Conservation (phyloP, 2,113 vertebrate species). For the Ptychochromis oligacanthus region DNA sequence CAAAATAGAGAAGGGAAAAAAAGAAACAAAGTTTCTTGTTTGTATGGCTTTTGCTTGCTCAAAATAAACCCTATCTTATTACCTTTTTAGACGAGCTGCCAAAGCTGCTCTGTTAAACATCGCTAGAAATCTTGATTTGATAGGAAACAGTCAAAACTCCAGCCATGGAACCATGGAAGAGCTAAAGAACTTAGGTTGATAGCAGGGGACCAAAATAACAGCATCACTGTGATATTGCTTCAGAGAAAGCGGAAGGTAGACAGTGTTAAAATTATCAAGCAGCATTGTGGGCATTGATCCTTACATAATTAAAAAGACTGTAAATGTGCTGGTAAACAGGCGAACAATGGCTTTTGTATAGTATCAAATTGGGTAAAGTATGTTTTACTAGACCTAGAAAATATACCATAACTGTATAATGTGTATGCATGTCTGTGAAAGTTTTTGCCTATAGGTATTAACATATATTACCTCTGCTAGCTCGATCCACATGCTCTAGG, state of each 20-base stretch:
- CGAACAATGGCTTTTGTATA: neutral
- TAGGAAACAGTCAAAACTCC: neutral
- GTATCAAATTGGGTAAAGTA: neutral
- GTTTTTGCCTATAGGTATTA: neutral
- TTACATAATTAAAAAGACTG: neutral
- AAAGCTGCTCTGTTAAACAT: constrained; percentile 13
- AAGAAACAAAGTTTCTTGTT: neutral
- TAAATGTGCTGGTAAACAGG: neutral
- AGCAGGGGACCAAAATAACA: constrained; percentile 49
- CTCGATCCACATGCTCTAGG: constrained; percentile 91
- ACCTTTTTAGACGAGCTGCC: constrained; percentile 15
- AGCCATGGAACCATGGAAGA: neutral
- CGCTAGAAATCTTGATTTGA: constrained; percentile 13
- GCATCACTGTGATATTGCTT: constrained; percentile 3
- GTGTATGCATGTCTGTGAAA: neutral
- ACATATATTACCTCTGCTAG: constrained; percentile 85
- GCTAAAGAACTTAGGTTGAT: constrained; percentile 25
- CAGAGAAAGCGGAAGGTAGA: constrained; percentile 11
- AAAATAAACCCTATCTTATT: neutral
- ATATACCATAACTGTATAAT: neutral
- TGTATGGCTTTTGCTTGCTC: neutral
- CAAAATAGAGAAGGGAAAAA: neutral
- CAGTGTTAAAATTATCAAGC: constrained; percentile 18
- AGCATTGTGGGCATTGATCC: neutral
- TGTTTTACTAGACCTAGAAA: neutral